These are phyloP conservation scores for Xestia xanthographa DNA, from an alignment of 2,888 invertebrate genomes.

Conservation along the genomic window DNA sequence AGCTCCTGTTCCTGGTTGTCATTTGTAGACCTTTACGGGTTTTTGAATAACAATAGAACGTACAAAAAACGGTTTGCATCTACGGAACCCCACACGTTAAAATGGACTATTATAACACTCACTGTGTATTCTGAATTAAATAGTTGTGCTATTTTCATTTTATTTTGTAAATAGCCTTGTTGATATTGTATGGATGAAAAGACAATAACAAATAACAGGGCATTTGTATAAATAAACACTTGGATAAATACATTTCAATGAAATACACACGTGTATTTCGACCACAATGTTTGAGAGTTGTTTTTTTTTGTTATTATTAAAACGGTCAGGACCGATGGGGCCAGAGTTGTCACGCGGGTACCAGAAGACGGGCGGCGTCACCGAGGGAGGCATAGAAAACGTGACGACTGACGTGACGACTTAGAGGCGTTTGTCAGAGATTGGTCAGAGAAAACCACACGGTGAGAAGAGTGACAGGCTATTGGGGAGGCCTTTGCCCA, in stretches of 20 bases:
- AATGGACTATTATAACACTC: constrained; percentile 2
- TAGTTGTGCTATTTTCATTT: constrained; percentile 7
- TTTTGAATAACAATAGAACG: neutral
- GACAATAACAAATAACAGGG: constrained; percentile 31
- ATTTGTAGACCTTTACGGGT: neutral
- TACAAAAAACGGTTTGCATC: constrained; percentile 26
- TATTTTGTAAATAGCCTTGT: constrained; percentile 23
- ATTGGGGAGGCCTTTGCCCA: too few species aligned
- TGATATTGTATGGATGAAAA: constrained; percentile 25
- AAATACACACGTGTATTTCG: neutral
- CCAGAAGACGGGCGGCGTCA: neutral
- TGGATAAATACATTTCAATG: constrained; percentile 6
- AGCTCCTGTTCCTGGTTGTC: neutral
- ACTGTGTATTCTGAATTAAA: constrained; percentile 24
- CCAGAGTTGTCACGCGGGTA: neutral
- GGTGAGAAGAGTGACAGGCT: neutral
- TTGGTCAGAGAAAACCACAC: neutral
- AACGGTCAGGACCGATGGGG: neutral
- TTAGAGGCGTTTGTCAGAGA: neutral
- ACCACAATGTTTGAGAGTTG: neutral
- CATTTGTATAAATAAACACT: constrained; percentile 30
- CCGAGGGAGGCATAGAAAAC: neutral
- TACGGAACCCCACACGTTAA: constrained; percentile 12
- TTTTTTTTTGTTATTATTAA: neutral
- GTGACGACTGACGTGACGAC: neutral